Percentiles rank a stretch among this genome's conserved stretches.
Evolutionary conservation across 2,113 vertebrate genomes (phyloP).

Genomic region (Chloroceryle aenea): DNA sequence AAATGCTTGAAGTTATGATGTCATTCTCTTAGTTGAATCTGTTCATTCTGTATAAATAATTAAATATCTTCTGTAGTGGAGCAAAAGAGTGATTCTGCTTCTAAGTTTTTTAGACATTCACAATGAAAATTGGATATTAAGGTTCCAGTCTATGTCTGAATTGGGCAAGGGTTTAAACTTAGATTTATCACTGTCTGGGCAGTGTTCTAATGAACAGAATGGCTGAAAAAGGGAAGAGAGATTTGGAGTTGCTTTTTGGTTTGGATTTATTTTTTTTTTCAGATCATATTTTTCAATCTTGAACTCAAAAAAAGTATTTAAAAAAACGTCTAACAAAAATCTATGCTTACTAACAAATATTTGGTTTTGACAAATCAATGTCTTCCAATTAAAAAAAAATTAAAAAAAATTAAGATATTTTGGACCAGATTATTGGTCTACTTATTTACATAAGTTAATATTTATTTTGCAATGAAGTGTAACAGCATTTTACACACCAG

Average conservation of each 20-base stretch:
- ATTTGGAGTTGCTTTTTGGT: background rate
- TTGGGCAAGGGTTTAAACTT: background rate
- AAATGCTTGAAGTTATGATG: background rate
- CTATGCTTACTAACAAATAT: background rate
- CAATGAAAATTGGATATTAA: background rate
- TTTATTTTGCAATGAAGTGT: background rate
- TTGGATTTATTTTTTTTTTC: background rate
- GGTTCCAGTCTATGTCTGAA: background rate
- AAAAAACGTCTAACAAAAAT: background rate
- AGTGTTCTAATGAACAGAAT: background rate
- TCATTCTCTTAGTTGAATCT: background rate
- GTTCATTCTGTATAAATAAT: background rate
- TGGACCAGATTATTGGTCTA: background rate
- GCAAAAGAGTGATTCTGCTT: background rate
- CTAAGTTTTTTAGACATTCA: background rate
- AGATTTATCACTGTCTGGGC: background rate
- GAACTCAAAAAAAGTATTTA: background rate
- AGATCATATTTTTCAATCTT: background rate
- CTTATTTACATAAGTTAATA: background rate
- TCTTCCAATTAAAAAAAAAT: background rate
- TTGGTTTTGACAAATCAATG: background rate
- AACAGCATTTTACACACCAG: background rate
- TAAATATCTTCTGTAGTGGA: background rate
- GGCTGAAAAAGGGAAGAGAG: background rate
- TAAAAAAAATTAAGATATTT: too few species aligned